phyloP scores from a whole-genome alignment of 2,797 vertebrate species.

The Erpetoichthys calabaricus region DNA sequence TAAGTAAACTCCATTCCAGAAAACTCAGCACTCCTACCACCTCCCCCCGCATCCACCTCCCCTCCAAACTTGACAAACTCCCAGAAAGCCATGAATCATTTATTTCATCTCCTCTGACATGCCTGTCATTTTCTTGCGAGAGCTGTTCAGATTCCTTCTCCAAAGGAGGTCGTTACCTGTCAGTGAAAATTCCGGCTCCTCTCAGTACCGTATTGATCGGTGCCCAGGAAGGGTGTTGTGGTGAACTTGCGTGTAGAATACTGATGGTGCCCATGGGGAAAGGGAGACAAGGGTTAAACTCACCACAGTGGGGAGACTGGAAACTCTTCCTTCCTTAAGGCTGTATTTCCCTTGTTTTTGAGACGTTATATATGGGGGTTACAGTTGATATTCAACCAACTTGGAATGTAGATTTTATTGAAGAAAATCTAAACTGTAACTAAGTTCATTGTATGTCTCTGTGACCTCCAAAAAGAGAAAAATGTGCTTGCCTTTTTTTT shows the following conservation, averaged over 20 bases:
- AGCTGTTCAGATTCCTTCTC: constrained; percentile 35
- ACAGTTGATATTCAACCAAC: too few relatives aligned
- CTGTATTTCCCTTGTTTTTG: too few relatives aligned
- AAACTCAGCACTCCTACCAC: too few relatives aligned
- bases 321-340: too few relatives aligned
- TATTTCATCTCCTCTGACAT: constrained; percentile 43
- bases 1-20: too few relatives aligned
- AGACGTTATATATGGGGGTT: too few relatives aligned
- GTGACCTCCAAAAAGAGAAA: too few relatives aligned
- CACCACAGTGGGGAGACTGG: background rate
- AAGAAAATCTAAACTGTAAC: too few relatives aligned
- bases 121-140: constrained; percentile 40
- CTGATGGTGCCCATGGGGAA: background rate
- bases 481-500: too few relatives aligned
- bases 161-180: constrained; percentile 42
- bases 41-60: too few relatives aligned
- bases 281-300: background rate
- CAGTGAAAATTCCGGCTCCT: constrained; percentile 34
- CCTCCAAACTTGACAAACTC: background rate
- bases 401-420: too few relatives aligned
- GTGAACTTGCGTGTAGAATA: background rate
- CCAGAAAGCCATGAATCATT: constrained; percentile 41
- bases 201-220: constrained; percentile 4
- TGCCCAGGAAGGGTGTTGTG: constrained; percentile 1
- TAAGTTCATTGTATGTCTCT: too few relatives aligned